These are phyloP conservation scores for Gymnothorax reevesii DNA, from an alignment of 2,797 vertebrate species.

Conservation along the genomic window DNA sequence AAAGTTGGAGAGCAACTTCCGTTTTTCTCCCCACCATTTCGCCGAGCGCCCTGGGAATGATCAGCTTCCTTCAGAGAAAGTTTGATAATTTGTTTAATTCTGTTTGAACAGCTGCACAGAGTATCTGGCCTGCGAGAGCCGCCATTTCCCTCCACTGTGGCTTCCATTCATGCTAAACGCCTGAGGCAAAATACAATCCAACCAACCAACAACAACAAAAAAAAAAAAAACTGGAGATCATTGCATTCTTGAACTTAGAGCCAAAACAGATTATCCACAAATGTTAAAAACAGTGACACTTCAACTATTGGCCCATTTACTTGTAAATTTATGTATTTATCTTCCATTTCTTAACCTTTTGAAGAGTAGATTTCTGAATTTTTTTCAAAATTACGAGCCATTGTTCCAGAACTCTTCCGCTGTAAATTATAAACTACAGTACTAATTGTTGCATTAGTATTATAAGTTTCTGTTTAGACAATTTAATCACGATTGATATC, in stretches of 20 bases:
- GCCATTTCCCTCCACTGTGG: conserved; percentile 52
- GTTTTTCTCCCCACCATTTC: conserved; percentile 64
- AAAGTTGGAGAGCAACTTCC: conserved; percentile 49
- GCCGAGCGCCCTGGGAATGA: conserved; percentile 67
- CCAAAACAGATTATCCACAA: not conserved
- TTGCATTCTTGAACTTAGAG: not conserved
- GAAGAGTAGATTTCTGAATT: too few relatives aligned
- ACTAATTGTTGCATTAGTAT: too few relatives aligned
- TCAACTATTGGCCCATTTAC: not conserved
- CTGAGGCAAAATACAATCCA: conserved; percentile 35
- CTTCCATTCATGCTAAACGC: conserved; percentile 58
- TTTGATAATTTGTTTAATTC: conserved; percentile 67
- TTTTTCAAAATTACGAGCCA: too few relatives aligned
- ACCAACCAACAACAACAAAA: not conserved
- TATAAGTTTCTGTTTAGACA: too few relatives aligned
- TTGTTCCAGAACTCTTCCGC: too few relatives aligned
- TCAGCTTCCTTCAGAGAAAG: conserved; percentile 74
- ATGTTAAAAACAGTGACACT: too few relatives aligned
- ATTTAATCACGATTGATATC: too few relatives aligned
- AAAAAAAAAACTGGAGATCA: not conserved
- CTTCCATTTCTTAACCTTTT: too few relatives aligned
- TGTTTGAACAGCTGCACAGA: conserved; percentile 75
- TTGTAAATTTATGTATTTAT: not conserved
- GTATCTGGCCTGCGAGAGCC: conserved; percentile 50
- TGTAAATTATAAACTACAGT: too few relatives aligned